Percentiles rank a stretch among this genome's conserved stretches.
These are phyloP conservation scores for Ptycholaimellus sp. DNA, from an alignment of 2,888 invertebrate species.

Conservation along the genomic window DNA sequence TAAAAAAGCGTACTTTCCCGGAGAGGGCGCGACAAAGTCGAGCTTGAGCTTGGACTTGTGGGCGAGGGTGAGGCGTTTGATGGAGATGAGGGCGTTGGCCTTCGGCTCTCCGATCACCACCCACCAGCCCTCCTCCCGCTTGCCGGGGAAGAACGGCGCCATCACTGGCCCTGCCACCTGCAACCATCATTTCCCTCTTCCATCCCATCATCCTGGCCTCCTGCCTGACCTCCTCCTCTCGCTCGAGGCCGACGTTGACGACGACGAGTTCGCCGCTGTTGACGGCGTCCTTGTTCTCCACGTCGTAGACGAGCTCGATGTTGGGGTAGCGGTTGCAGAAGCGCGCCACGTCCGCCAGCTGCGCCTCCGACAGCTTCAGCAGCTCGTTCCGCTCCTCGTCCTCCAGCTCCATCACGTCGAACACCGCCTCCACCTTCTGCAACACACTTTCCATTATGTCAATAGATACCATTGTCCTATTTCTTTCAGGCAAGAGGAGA, in stretches of 20 bases:
- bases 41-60: constrained; percentile 55
- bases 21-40: constrained; percentile 74
- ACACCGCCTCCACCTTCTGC: constrained; percentile 54
- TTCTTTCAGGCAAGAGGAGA: background rate
- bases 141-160: constrained; percentile 90
- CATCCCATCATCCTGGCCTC: no score
- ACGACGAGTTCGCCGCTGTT: constrained; percentile 57
- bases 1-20: constrained; percentile 26
- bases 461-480: no score
- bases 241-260: constrained; percentile 65
- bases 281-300: constrained; percentile 51
- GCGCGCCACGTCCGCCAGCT: constrained; percentile 90
- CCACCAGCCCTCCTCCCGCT: constrained; percentile 51
- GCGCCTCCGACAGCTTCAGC: constrained; percentile 44
- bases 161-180: constrained; percentile 83
- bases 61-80: constrained; percentile 78
- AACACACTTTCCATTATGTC: constrained; percentile 5
- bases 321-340: constrained; percentile 98
- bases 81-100: constrained; percentile 72
- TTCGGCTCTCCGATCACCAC: constrained; percentile 92
- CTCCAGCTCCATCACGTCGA: constrained; percentile 82
- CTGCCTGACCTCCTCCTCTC: constrained; percentile 96
- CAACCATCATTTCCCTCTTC: no score
- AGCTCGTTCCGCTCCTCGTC: constrained; percentile 44
- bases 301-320: constrained; percentile 77